Percentiles rank a stretch among this genome's conserved stretches.
Conservation (phyloP, 2,888 invertebrate genomes). For the Ditula angustiorana region DNA sequence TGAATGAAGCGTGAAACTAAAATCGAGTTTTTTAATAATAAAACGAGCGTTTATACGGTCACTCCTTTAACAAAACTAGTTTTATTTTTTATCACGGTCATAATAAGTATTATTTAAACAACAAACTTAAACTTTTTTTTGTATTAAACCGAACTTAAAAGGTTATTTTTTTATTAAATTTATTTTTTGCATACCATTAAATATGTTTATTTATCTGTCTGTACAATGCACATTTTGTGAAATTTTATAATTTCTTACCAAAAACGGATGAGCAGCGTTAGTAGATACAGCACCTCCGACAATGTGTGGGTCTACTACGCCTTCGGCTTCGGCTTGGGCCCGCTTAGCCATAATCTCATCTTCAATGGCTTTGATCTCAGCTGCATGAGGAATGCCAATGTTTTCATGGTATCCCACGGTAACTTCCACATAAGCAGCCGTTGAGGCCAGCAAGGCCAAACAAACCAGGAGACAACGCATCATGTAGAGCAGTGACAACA, state of each 20-base stretch:
- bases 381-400: background rate
- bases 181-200: no score
- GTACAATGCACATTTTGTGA: no score
- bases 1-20: no score
- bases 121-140: no score
- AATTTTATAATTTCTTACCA: conserved; percentile 19
- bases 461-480: background rate
- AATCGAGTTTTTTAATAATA: no score
- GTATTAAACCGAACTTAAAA: no score
- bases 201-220: no score
- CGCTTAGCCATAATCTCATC: background rate
- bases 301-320: background rate
- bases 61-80: no score
- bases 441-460: background rate
- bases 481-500: background rate
- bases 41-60: no score
- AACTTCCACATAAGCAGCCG: background rate
- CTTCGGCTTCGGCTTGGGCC: background rate
- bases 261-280: background rate
- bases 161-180: no score
- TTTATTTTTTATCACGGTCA: no score
- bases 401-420: background rate
- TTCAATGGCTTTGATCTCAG: background rate
- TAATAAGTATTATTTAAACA: no score
- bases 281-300: background rate